phyloP scores from a whole-genome alignment of 1,140 invertebrate species.

The Metaphire vulgaris region DNA sequence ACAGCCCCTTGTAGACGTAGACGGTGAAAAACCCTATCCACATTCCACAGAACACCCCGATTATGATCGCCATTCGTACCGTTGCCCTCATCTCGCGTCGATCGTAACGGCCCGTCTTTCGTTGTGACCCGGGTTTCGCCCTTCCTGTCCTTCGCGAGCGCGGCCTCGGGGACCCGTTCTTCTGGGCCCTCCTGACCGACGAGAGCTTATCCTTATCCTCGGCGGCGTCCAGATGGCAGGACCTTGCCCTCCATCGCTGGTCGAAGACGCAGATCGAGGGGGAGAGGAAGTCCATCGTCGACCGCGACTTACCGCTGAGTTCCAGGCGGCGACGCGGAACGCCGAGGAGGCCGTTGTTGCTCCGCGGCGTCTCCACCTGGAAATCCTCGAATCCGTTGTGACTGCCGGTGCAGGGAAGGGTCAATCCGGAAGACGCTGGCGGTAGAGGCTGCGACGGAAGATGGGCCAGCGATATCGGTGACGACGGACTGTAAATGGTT shows the following conservation, averaged over 20 bases:
- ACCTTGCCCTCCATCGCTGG: neutral
- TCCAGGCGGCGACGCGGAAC: neutral
- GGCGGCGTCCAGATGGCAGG: neutral
- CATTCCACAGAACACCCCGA: conserved; percentile 30
- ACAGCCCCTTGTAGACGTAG: conserved; percentile 20
- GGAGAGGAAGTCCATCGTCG: neutral
- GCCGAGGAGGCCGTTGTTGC: neutral
- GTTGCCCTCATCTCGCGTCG: conserved; percentile 32
- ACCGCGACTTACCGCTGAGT: neutral
- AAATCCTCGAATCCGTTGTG: neutral
- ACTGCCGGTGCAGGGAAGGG: neutral
- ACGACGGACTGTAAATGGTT: neutral
- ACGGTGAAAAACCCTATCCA: conserved; percentile 30
- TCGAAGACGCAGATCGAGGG: neutral
- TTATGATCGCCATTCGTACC: conserved; percentile 31
- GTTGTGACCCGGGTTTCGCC: neutral
- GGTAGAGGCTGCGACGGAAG: neutral
- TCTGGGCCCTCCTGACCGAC: neutral
- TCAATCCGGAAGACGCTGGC: neutral
- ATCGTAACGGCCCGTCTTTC: conserved; percentile 8
- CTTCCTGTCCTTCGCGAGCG: neutral
- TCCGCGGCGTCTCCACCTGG: neutral
- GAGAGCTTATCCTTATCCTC: neutral
- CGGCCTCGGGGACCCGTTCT: neutral
- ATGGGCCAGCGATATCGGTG: neutral